phyloP scores from a whole-genome alignment of 2,797 vertebrate species.

The Lepus oiostolus region DNA sequence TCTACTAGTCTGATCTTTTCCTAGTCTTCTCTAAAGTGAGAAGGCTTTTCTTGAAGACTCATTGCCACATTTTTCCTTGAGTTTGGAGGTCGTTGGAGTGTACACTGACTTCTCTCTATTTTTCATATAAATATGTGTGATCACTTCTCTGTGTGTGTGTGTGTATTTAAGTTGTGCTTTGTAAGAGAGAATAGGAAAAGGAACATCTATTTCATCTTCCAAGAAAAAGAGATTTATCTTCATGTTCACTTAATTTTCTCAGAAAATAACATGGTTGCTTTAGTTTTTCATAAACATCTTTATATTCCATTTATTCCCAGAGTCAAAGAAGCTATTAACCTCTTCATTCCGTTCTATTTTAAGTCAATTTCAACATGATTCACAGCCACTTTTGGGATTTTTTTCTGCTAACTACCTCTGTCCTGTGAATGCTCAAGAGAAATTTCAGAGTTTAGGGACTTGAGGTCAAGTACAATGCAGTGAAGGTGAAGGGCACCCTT shows the following conservation, averaged over 20 bases:
- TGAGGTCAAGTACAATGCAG: neutral
- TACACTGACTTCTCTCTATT: neutral
- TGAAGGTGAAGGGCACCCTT: neutral
- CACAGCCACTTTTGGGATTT: neutral
- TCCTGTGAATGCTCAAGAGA: neutral
- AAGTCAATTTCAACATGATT: constrained; percentile 41
- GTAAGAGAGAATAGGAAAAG: neutral
- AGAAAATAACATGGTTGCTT: neutral
- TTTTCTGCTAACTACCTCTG: neutral
- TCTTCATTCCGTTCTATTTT: neutral
- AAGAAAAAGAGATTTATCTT: constrained; percentile 17
- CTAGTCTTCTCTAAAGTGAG: neutral
- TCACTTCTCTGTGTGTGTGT: neutral
- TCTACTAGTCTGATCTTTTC: neutral
- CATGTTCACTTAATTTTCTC: constrained; percentile 28
- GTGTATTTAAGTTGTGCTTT: neutral
- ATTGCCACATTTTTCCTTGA: neutral
- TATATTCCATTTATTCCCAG: constrained; percentile 30
- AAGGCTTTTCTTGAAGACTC: neutral
- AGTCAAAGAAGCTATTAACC: neutral
- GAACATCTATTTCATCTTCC: neutral
- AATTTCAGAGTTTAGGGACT: neutral
- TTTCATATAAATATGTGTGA: neutral
- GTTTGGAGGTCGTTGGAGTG: neutral
- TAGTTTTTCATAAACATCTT: neutral